Percentiles rank a stretch among this genome's conserved stretches.
phyloP scores from a whole-genome alignment of 2,797 vertebrate genomes.

The Emys orbicularis region DNA sequence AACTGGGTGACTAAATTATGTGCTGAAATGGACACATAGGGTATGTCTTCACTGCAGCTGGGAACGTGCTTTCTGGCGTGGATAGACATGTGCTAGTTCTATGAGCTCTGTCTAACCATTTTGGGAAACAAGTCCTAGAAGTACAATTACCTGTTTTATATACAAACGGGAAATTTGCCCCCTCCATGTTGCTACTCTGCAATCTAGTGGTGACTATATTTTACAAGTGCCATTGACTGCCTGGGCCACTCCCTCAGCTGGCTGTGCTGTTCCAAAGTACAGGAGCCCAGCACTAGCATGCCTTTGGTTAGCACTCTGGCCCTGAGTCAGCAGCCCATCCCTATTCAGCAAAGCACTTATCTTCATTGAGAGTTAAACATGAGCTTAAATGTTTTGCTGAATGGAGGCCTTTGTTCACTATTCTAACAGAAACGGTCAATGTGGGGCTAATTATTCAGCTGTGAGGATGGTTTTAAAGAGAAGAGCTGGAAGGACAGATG shows the following conservation, averaged over 20 bases:
- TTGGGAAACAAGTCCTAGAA: not conserved
- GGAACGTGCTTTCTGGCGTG: no score
- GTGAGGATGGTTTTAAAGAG: not conserved
- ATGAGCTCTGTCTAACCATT: not conserved
- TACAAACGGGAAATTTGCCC: not conserved
- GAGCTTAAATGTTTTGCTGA: not conserved
- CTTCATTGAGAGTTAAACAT: not conserved
- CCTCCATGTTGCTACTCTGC: not conserved
- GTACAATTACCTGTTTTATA: not conserved
- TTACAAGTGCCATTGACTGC: not conserved
- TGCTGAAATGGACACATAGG: not conserved
- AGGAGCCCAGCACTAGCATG: not conserved
- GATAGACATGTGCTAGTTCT: not conserved
- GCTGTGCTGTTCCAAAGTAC: not conserved
- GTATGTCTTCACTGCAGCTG: not conserved
- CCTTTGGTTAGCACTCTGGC: not conserved
- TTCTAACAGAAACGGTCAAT: not conserved
- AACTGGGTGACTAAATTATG: not conserved
- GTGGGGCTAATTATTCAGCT: not conserved
- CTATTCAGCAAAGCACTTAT: not conserved
- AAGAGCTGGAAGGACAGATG: not conserved
- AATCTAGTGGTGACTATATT: not conserved
- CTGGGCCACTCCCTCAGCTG: not conserved
- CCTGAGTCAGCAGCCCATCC: not conserved
- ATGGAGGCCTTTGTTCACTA: not conserved